phyloP scores from a whole-genome alignment of 1,140 invertebrate species.

The Campoletis sonorensis region DNA sequence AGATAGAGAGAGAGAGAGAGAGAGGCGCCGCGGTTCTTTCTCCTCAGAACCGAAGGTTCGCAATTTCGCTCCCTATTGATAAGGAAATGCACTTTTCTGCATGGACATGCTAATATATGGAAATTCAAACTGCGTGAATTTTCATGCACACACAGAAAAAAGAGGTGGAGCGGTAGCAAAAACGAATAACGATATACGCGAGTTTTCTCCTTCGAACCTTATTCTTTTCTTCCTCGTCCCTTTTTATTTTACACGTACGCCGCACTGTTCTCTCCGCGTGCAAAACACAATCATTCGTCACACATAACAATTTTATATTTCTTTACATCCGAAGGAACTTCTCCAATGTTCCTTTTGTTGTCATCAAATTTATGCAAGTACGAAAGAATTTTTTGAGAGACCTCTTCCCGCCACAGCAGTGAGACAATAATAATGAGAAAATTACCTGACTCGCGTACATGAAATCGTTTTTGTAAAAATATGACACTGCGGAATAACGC shows the following conservation, averaged over 20 bases:
- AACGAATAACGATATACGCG: background rate
- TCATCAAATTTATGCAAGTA: background rate
- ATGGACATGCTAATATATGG: constrained; percentile 50
- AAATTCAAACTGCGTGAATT: constrained; percentile 40
- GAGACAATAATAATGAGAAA: background rate
- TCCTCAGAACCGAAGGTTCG: background rate
- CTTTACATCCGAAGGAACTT: background rate
- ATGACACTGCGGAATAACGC: background rate
- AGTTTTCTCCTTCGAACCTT: background rate
- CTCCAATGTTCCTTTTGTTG: background rate
- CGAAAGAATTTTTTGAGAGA: background rate
- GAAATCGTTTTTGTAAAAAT: background rate
- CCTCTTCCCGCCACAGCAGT: constrained; percentile 1
- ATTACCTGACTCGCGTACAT: constrained; percentile 24
- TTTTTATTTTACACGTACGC: constrained; percentile 1
- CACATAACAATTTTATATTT: constrained; percentile 20
- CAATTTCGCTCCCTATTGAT: constrained; percentile 40
- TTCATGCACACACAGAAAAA: constrained; percentile 13
- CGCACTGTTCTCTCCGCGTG: background rate
- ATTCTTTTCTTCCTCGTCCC: background rate
- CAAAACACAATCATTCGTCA: background rate
- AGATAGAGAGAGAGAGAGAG: constrained; percentile 23
- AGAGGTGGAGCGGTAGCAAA: background rate
- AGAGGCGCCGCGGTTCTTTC: constrained; percentile 40
- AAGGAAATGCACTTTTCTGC: constrained; percentile 45